Evolutionary conservation across 2,888 invertebrate species (phyloP), one percentile per base, ranked within the genome.

Genomic region (Cotesia congregata): DNA sequence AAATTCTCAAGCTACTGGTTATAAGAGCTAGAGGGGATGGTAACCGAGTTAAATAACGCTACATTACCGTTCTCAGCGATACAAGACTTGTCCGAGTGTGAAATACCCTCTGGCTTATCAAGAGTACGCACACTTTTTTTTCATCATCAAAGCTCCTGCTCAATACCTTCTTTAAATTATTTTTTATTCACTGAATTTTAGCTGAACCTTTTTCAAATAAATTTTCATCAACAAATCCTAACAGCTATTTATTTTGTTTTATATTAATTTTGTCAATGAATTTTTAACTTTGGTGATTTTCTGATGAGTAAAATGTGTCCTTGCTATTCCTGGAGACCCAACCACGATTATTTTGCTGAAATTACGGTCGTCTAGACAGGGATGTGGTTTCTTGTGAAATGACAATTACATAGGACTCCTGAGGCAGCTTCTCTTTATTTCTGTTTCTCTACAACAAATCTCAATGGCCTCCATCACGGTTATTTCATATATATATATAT

Each of bases 1-100:
- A 67, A 65, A 65, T 17, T 62, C 17, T 17, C 62, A 39, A 71
- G 50, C 76, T 72, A 60, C 39, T 61, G 38, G 41, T 71, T 67
- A 67, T 67, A 15, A 12, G 9, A 60, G 17, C 67, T 12, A 79
- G 50, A 82, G 78, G 79, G 81, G 79, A 78, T 76, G 70, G 83
- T 88, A 89, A 89, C 87, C 86, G 86, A 89, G 89, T 88, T 89
- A 89, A 89, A 89, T 88, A 88, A 88, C 88, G 88, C 86, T 87
- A 88, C 87, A 86, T 88, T 86, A 86, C 85, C 88, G 86, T 86
- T 85, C 86, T 78, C 79, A 65, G 20, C 84, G 85, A 86, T 85
- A 86, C 85, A 82, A 83, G 83, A 84, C 75, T 82, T 86, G 88
- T 84, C 88, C 88, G 86, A 89, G 89, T 89, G 89, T 89, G 88